Conservation (phyloP, 2,888 invertebrate genomes). For the Cerastis rubricosa region DNA sequence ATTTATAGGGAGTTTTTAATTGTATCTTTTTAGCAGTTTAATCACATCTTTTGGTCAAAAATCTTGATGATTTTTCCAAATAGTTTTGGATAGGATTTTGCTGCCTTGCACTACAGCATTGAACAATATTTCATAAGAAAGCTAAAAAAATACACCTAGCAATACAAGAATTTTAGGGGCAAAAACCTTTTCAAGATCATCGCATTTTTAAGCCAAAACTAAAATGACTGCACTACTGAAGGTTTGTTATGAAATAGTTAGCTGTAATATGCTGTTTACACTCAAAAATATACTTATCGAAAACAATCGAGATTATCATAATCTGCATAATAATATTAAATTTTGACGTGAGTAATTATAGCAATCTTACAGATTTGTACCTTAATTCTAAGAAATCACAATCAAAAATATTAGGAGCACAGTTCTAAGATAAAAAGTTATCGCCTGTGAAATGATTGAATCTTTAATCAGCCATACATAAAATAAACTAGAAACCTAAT, state of each 20-base stretch:
- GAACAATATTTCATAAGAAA: background rate
- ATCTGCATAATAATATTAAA: constrained; percentile 20
- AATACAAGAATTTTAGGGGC: constrained; percentile 18
- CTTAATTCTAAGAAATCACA: constrained; percentile 16
- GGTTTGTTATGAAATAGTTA: background rate
- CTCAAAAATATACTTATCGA: constrained; percentile 2
- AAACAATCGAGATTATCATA: constrained; percentile 25
- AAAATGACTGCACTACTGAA: background rate
- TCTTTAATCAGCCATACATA: constrained; percentile 40
- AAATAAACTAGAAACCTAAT: constrained; percentile 50
- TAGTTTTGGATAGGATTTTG: background rate
- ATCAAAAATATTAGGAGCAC: constrained; percentile 6
- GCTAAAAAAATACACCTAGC: constrained; percentile 3
- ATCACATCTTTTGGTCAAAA: background rate
- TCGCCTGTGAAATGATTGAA: constrained; percentile 9
- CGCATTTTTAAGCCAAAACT: constrained; percentile 1
- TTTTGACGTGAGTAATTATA: constrained; percentile 33
- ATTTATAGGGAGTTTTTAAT: no score
- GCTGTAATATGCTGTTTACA: background rate
- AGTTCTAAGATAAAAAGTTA: constrained; percentile 28
- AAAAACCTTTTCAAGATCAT: constrained; percentile 44
- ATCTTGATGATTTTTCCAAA: background rate
- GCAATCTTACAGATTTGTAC: constrained; percentile 32
- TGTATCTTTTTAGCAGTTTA: background rate
- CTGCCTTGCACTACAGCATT: background rate